Percentiles rank a stretch among this genome's conserved stretches.
Evolutionary conservation across 2,888 invertebrate species (phyloP).

Genomic region (Ochropleura leucogaster): DNA sequence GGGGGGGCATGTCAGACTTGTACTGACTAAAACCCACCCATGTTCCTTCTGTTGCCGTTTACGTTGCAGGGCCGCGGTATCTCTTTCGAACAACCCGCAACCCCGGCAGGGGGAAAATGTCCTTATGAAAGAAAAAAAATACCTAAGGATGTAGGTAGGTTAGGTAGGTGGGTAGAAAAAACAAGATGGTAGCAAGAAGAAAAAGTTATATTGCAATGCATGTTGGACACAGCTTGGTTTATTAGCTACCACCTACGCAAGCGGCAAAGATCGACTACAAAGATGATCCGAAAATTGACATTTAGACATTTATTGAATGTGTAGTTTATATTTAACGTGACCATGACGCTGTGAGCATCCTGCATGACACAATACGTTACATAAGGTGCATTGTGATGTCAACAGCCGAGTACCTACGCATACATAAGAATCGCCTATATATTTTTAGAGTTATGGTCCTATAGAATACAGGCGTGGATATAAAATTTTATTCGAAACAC

Average conservation of each 20-base stretch:
- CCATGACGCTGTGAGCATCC: conserved; percentile 59
- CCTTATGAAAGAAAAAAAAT: too few relatives aligned
- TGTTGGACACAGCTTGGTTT: too few relatives aligned
- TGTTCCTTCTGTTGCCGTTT: too few relatives aligned
- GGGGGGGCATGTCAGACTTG: too few relatives aligned
- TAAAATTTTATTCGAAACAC: conserved; percentile 88
- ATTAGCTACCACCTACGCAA: not conserved
- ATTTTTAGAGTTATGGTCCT: conserved; percentile 84
- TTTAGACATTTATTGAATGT: conserved; percentile 25
- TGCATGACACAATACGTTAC: conserved; percentile 68
- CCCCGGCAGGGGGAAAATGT: too few relatives aligned
- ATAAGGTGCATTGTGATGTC: conserved; percentile 71
- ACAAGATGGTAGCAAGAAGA: too few relatives aligned
- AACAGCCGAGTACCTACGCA: conserved; percentile 77
- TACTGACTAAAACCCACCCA: too few relatives aligned
- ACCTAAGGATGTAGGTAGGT: too few relatives aligned
- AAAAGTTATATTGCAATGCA: too few relatives aligned
- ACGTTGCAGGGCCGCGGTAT: too few relatives aligned
- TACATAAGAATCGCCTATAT: conserved; percentile 82
- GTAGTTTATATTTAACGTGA: conserved; percentile 51
- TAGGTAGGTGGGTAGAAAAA: too few relatives aligned
- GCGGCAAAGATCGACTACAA: not conserved
- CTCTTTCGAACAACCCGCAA: too few relatives aligned
- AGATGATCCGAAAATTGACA: conserved; percentile 22
- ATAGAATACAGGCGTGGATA: conserved; percentile 83